These are phyloP conservation scores for Cossypha dichroa DNA, from an alignment of 2,797 vertebrate genomes.

Conservation along the genomic window DNA sequence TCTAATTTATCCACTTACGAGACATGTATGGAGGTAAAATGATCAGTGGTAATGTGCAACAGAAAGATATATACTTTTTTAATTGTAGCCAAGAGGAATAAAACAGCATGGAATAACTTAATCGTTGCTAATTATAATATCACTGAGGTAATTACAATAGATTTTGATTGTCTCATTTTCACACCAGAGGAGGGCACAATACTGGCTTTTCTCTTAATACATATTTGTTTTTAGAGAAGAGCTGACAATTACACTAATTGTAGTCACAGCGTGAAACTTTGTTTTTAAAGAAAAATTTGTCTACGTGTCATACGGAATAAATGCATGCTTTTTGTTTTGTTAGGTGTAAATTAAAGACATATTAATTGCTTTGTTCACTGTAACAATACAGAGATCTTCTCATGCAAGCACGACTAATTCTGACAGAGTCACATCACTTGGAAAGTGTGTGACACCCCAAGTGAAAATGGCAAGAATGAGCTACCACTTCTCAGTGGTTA, in stretches of 20 bases:
- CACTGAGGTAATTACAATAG: constrained; percentile 95
- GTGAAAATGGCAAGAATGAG: neutral
- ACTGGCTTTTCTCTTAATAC: constrained; percentile 88
- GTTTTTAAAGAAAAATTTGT: constrained; percentile 82
- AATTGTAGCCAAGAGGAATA: constrained; percentile 91
- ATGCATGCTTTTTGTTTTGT: constrained; percentile 75
- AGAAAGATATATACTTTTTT: constrained; percentile 93
- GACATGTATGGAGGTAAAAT: constrained; percentile 86
- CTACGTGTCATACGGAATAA: constrained; percentile 81
- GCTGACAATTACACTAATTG: constrained; percentile 94
- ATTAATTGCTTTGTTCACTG: constrained; percentile 80
- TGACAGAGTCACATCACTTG: constrained; percentile 32
- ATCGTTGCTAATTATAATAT: constrained; percentile 98
- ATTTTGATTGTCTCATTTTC: constrained; percentile 98
- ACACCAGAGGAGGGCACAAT: constrained; percentile 86
- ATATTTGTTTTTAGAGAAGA: constrained; percentile 94
- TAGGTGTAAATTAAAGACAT: constrained; percentile 85
- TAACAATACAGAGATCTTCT: constrained; percentile 63
- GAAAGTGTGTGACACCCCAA: neutral
- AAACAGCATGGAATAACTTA: constrained; percentile 91
- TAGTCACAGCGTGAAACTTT: constrained; percentile 90
- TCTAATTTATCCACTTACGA: constrained; percentile 83
- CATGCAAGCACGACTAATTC: constrained; percentile 44
- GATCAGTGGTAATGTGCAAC: constrained; percentile 86
- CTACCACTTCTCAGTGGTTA: neutral